Evolutionary conservation across 23 tunicate genomes (phyloP).

Genomic region (Diplosoma virens): DNA sequence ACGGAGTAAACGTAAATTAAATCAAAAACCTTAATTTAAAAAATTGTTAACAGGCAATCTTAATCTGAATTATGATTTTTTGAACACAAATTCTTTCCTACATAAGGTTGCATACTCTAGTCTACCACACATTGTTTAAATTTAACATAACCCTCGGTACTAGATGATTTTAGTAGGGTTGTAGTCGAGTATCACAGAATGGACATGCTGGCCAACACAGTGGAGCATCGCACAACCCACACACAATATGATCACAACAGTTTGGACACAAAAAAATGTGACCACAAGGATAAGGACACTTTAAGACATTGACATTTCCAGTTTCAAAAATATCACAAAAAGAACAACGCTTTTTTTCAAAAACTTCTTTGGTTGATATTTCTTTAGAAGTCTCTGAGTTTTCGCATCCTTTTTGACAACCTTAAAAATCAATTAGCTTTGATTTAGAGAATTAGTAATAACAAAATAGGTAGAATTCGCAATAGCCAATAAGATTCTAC

Average conservation of each 20-base stretch:
- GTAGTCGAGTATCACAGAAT: constrained; percentile 42
- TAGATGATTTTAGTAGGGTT: constrained; percentile 15
- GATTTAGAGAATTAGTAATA: neutral
- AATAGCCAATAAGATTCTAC: neutral
- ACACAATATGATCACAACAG: constrained; percentile 24
- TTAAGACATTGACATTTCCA: too few relatives aligned
- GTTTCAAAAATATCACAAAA: neutral
- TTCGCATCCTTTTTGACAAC: neutral
- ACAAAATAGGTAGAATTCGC: neutral
- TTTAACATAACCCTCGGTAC: too few relatives aligned
- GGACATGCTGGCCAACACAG: constrained; percentile 55
- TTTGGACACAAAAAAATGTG: constrained; percentile 27
- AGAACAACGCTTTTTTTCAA: neutral
- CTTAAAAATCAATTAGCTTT: neutral
- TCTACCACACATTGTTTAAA: too few relatives aligned
- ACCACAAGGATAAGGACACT: constrained; percentile 42
- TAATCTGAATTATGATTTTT: too few relatives aligned
- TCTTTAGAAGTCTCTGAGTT: neutral
- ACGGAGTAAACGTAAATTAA: too few relatives aligned
- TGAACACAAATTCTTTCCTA: too few relatives aligned
- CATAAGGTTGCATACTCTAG: too few relatives aligned
- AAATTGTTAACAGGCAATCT: too few relatives aligned
- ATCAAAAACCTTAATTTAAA: too few relatives aligned
- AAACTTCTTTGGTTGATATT: neutral
- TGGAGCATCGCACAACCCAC: constrained; percentile 42